Base-by-base conservation (phyloP, 2,888 invertebrate species). In the Pterostichus niger region DNA sequence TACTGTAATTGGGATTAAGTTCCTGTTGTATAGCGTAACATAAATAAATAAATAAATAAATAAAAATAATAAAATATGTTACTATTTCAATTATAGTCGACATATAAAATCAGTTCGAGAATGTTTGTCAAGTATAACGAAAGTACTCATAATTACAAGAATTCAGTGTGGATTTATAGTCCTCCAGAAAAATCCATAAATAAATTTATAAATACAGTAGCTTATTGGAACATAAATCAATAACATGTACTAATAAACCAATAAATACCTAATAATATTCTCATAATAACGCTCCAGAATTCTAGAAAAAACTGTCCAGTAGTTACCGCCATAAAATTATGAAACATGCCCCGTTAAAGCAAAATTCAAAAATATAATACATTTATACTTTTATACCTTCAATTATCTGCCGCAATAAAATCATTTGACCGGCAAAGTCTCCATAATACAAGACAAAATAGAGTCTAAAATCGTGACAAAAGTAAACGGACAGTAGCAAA, bases 401-500 rank as follows among this genome's bases (percentile, higher is more conserved):
- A 75, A 75, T 75, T 49, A 75, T 75, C 75, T 75, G 49, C 2
- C 33, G 52, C 54, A 54, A 75, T 75, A 75, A 75, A 75, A 75
- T 75, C 10, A 75, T 75, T 54, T 75, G 52, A 52, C 6, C 52
- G 9, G 24, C 52, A n/a, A 49, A 24, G 31, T 6, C 5, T 75
- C 75, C 71, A 11, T 71, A 71, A 10, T 24, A 75, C 49, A 31
- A 33, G 52, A 75, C 64, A 49, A 64, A 40, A 80, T 71, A 64
- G 35, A 35, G 80, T 80, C 52, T 31, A 68, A 71, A 80, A 54
- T 80, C 80, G 80, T 33, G 6, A 52, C 35, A 68, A 80, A 68
- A 56, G 44, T 11, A 17, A 80, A 52, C 52, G 49, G 80, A 80
- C 80, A 80, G 80, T 80, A 80, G 80, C 80, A 52, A 40, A 80